Conservation (phyloP, 2,797 vertebrate genomes). For the Vireo griseus region DNA sequence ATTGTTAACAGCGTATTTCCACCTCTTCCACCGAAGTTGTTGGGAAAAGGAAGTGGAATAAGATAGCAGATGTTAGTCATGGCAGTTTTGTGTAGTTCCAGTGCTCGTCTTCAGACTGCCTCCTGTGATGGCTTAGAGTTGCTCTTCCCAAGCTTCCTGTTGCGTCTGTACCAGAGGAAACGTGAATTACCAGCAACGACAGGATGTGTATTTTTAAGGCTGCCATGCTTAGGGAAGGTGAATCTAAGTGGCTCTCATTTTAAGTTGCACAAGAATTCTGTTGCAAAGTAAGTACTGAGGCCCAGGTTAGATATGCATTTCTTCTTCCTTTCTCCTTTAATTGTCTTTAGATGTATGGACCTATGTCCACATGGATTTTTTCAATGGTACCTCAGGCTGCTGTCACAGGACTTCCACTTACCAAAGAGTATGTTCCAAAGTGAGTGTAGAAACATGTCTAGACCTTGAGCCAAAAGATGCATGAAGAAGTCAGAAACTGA, state of each 20-base stretch:
- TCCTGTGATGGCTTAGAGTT: background rate
- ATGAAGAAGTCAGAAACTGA: background rate
- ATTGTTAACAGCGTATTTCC: background rate
- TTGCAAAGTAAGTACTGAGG: background rate
- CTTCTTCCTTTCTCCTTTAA: background rate
- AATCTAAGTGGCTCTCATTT: background rate
- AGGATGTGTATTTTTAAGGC: background rate
- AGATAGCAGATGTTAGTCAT: background rate
- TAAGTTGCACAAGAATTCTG: background rate
- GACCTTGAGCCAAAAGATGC: background rate
- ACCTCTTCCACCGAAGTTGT: background rate
- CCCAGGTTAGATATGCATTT: background rate
- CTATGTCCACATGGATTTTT: fast-evolving
- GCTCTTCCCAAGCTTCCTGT: background rate
- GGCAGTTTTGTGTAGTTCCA: background rate
- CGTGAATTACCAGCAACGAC: fast-evolving
- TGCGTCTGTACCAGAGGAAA: background rate
- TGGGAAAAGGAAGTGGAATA: background rate
- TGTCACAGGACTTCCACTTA: background rate
- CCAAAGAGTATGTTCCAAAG: background rate
- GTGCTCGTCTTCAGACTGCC: fast-evolving
- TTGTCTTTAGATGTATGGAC: background rate
- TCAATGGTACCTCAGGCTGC: background rate
- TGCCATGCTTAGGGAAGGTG: background rate
- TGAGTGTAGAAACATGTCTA: background rate